phyloP scores from a whole-genome alignment of 2,888 invertebrate species.

The Caenorhabditis parvicauda region DNA sequence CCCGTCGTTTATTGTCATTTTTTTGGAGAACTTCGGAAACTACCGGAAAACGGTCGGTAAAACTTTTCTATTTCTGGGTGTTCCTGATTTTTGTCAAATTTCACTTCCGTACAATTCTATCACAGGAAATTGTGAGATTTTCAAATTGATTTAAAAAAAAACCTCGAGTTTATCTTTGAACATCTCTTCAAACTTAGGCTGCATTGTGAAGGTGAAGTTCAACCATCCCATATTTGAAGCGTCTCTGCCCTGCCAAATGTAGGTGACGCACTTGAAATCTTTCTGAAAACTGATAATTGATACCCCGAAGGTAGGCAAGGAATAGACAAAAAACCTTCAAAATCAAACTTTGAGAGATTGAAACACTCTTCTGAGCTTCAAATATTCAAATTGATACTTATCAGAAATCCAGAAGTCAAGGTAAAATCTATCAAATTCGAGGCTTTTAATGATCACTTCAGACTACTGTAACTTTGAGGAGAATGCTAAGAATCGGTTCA shows the following conservation, averaged over 20 bases:
- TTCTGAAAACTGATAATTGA: no score
- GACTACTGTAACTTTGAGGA: no score
- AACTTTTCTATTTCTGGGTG: background rate
- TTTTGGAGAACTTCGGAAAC: background rate
- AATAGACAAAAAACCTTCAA: no score
- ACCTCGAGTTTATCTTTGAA: conserved; percentile 83
- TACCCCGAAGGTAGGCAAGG: no score
- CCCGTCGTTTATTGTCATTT: background rate
- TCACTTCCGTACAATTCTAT: background rate
- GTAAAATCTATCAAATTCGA: no score
- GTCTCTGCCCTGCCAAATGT: conserved; percentile 96
- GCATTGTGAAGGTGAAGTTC: conserved; percentile 87
- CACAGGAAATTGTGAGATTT: no score
- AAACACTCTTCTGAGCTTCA: no score
- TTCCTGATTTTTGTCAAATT: background rate
- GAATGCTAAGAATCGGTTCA: no score
- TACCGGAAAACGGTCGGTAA: background rate
- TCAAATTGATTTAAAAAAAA: background rate
- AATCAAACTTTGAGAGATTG: no score
- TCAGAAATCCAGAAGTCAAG: no score
- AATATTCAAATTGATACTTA: no score
- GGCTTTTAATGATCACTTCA: no score
- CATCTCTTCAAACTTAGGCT: conserved; percentile 76
- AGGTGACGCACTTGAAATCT: conserved; percentile 90
- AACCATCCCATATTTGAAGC: conserved; percentile 99